Base-by-base conservation (phyloP, 2,113 vertebrate genomes). In the Otis tarda region DNA sequence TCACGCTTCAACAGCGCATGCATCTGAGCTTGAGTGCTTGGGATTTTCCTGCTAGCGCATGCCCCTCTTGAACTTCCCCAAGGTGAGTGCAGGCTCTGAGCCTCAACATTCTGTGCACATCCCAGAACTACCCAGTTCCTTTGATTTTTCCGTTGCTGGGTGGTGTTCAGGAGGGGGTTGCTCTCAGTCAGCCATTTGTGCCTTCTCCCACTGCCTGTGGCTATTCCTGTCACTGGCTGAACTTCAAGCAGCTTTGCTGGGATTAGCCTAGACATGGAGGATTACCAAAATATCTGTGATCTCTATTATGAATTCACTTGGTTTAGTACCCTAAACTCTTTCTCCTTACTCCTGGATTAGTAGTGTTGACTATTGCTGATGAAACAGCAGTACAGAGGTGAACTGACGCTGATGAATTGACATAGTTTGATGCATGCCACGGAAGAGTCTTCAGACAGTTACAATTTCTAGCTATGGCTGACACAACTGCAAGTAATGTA, bases 371-470 rank as follows among this genome's bases (percentile, higher is more conserved):
- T 70, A 3, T 39, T 37, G 71, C 65, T 86, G 30, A 31, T 31
- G 39, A 33, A 82, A 41, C 69, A 28, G 35, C 11, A 24, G 35
- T 24, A 39, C 1, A 6, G 43, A 73, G 39, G 24, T 65, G 65
- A 64, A 31, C 27, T 0, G 4, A 41, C 0, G 0, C 52, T 59
- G 78, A 39, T 74, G n/a, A 82, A 45, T 15, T 75, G n/a, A 30
- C 31, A 3, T 2, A 5, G 7, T 60, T 70, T 50, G 47, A 67
- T 82, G 25, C 15, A 12, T 37, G 41, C 35, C 3, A 0, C 1
- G 6, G 39, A 84, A 18, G 27, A 79, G 33, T 33, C 80, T 68
- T 83, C 33, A 52, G 18, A 6, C 11, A 5, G 47, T 35, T 71
- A 33, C 9, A 8, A 39, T 39, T 39, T 39, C 39, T 39, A 39